Evolutionary conservation across 2,888 invertebrate species (phyloP).

Genomic region (Chloroclystis v-ata): DNA sequence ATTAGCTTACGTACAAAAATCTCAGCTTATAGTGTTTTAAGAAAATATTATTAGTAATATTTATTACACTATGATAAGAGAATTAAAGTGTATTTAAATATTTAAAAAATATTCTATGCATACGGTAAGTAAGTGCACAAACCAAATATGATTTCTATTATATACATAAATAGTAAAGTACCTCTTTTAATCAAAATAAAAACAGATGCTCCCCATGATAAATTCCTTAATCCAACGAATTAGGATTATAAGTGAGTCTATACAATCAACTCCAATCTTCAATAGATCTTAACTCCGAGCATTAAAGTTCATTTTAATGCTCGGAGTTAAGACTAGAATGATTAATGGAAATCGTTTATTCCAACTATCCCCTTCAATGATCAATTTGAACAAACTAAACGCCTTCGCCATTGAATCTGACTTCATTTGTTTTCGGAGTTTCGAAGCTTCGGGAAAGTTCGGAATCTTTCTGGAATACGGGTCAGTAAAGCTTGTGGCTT

Average conservation of each 20-base stretch:
- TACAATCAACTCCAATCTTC: constrained; percentile 3
- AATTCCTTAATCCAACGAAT: too few relatives aligned
- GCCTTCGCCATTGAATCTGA: constrained; percentile 41
- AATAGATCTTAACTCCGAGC: constrained; percentile 4
- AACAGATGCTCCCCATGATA: too few relatives aligned
- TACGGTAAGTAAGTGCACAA: too few relatives aligned
- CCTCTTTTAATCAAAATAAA: too few relatives aligned
- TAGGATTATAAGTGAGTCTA: neutral
- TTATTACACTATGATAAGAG: too few relatives aligned
- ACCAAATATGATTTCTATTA: too few relatives aligned
- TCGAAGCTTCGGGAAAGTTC: neutral
- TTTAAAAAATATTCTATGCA: too few relatives aligned
- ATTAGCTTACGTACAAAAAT: too few relatives aligned
- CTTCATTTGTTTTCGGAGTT: constrained; percentile 14
- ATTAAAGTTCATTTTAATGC: constrained; percentile 10
- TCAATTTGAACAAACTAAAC: constrained; percentile 45
- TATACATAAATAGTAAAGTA: too few relatives aligned
- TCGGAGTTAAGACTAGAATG: constrained; percentile 19
- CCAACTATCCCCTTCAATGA: constrained; percentile 49
- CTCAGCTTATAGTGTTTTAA: too few relatives aligned
- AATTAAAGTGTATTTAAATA: too few relatives aligned
- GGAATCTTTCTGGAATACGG: neutral
- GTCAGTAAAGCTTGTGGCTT: neutral
- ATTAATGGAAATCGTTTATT: constrained; percentile 29
- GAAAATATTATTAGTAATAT: too few relatives aligned